phyloP scores from a whole-genome alignment of 1,140 invertebrate species.

The Sweltsa coloradensis region DNA sequence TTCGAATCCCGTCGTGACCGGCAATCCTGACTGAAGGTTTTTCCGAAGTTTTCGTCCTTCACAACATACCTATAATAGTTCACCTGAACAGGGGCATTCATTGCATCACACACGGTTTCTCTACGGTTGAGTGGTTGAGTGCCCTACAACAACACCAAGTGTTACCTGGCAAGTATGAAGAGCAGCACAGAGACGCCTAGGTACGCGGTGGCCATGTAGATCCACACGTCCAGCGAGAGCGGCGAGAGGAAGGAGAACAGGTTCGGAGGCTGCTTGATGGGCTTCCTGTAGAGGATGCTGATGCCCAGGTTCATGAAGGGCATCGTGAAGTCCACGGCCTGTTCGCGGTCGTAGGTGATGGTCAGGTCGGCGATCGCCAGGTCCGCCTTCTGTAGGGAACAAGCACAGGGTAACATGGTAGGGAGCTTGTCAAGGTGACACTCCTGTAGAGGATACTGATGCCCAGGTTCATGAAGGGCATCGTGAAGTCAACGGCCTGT shows the following conservation, averaged over 20 bases:
- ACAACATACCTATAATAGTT: no score
- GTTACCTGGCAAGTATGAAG: slow-evolving; percentile 81
- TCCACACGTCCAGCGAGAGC: slow-evolving; percentile 87
- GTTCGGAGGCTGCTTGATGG: slow-evolving; percentile 80
- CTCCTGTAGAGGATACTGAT: no score
- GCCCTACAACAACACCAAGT: no score
- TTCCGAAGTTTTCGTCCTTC: no score
- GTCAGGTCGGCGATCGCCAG: slow-evolving; percentile 86
- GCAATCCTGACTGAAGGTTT: no score
- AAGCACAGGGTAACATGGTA: no score
- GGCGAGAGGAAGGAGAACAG: slow-evolving; percentile 91
- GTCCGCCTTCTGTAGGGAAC: slow-evolving; percentile 61
- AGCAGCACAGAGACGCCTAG: slow-evolving; percentile 85
- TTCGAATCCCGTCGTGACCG: no score
- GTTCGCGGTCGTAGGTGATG: slow-evolving; percentile 80
- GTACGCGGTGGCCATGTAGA: slow-evolving; percentile 90
- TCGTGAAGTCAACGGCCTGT: slow-evolving; percentile 86
- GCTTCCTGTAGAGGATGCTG: slow-evolving; percentile 85
- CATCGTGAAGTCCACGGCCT: slow-evolving; percentile 89
- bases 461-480: slow-evolving; percentile 94
- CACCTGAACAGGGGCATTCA: no score
- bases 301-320: slow-evolving; percentile 93
- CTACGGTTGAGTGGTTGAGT: no score
- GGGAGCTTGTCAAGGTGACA: no score
- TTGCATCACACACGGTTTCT: no score